Evolutionary conservation across 1,140 invertebrate species (phyloP), one percentile per base, ranked within the genome.

Genomic region (Drosophila malerkotliana): DNA sequence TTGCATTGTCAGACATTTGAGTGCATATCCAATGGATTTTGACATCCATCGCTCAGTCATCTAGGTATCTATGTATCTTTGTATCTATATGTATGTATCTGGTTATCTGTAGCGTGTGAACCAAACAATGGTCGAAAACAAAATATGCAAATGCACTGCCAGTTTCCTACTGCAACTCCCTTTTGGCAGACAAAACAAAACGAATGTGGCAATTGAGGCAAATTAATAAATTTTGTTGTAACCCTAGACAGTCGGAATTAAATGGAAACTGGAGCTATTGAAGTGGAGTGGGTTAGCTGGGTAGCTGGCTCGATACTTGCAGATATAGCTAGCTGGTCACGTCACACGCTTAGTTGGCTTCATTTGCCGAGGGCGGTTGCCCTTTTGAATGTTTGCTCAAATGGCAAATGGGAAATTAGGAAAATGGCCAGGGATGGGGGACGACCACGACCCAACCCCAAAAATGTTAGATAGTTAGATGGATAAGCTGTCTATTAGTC

Each of bases 341-440:
- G 81, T 85, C 81, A 71, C 81, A 85, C 81, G 82, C 74, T 85
- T 87, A 62, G 82, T 78, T 85, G 82, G 82, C 83, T 85, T 85
- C 82, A 78, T 83, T 84, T 52, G 55, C 68, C 47, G 24, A 58
- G 47, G 72, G 53, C 61, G 72, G 55, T 39, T 67, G 72, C 55
- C 39, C 72, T 59, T 72, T 74, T 57, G 41, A 74, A 66, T 74
- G 72, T 74, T 74, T 74, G 61, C 55, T 58, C 54, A 75, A 58
- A 72, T 71, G 67, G 64, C 26, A 67, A 67, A 64, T 64, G 63
- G 30, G 47, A 21, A 51, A 51, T 34, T 49, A n/a, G 8, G 39
- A 44, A 64, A 47, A 6, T 18, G 44, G 15, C 0, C 18, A 10
- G 14, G n/a, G 8, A 6, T 41, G 37, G n/a, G 34, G 9, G 12